These are phyloP conservation scores for Epistrophe grossulariae DNA, from an alignment of 2,888 invertebrate genomes.

Conservation along the genomic window DNA sequence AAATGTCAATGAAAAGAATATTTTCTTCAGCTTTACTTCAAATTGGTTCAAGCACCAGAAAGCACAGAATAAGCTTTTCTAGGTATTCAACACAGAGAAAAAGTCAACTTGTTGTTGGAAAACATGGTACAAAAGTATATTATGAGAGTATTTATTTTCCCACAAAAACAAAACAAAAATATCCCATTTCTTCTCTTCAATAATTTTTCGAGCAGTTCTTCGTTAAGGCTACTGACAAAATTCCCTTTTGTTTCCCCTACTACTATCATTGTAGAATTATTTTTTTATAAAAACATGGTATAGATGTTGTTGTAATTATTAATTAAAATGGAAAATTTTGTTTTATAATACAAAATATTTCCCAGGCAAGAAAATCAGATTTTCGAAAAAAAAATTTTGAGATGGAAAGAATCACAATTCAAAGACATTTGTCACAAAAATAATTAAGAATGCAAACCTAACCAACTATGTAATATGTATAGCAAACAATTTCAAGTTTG, in stretches of 20 bases:
- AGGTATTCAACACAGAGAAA: not conserved
- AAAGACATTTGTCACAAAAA: not conserved
- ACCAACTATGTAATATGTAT: no score
- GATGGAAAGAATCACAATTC: not conserved
- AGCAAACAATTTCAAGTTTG: not conserved
- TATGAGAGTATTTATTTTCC: not conserved
- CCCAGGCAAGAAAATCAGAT: not conserved
- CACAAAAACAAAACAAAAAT: no score
- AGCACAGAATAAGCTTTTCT: constrained; percentile 4
- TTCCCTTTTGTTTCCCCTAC: not conserved
- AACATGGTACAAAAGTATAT: not conserved
- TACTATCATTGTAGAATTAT: not conserved
- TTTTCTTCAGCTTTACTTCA: not conserved
- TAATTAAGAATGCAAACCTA: not conserved
- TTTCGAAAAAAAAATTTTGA: not conserved
- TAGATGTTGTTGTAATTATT: not conserved
- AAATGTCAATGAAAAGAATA: not conserved
- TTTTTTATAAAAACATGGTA: not conserved
- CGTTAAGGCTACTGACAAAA: not conserved
- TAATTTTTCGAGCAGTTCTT: constrained; percentile 23
- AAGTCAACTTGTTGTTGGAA: constrained; percentile 18
- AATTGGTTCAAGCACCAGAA: constrained; percentile 6
- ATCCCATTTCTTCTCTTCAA: not conserved
- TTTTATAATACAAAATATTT: not conserved
- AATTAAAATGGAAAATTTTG: not conserved